Evolutionary conservation across 2,888 invertebrate species (phyloP).

Genomic region (Drosophila koepferae): DNA sequence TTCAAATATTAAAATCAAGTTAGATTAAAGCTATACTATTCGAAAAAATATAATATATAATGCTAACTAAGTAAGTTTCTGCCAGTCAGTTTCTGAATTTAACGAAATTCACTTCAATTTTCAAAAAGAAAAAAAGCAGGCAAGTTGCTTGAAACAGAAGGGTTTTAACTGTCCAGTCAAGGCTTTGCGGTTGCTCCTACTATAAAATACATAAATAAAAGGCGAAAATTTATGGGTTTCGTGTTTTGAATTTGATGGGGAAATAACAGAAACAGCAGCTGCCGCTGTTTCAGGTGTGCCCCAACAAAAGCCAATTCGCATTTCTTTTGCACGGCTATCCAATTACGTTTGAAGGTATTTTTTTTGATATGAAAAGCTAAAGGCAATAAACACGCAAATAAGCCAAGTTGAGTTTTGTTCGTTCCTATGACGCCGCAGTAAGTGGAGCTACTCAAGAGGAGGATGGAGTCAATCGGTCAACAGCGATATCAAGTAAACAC

Average conservation of each 20-base stretch:
- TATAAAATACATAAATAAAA: slow-evolving; percentile 78
- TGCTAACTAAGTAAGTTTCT: background rate
- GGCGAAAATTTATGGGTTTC: slow-evolving; percentile 77
- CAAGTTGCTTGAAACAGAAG: slow-evolving; percentile 11
- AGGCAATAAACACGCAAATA: slow-evolving; percentile 80
- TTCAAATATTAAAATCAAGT: too few relatives aligned
- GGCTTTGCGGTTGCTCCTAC: slow-evolving; percentile 36
- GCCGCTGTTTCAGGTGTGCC: slow-evolving; percentile 63
- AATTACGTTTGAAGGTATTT: slow-evolving; percentile 73
- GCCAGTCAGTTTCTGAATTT: slow-evolving; percentile 12
- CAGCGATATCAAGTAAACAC: slow-evolving; percentile 54
- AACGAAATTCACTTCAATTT: slow-evolving; percentile 56
- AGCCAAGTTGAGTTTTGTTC: slow-evolving; percentile 54
- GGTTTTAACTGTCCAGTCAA: slow-evolving; percentile 19
- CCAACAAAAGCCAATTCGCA: slow-evolving; percentile 37
- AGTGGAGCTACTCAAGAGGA: background rate
- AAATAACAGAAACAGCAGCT: background rate
- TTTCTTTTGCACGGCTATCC: slow-evolving; percentile 61
- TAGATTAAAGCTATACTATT: too few relatives aligned
- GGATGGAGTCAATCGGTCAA: slow-evolving; percentile 32
- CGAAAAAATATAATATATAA: too few relatives aligned
- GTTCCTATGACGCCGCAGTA: slow-evolving; percentile 26
- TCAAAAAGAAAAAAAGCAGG: slow-evolving; percentile 21
- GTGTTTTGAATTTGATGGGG: slow-evolving; percentile 73
- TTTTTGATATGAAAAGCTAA: slow-evolving; percentile 54